These are phyloP conservation scores for Myrmophylax atrothorax DNA, from an alignment of 2,113 vertebrate species.

Conservation along the genomic window DNA sequence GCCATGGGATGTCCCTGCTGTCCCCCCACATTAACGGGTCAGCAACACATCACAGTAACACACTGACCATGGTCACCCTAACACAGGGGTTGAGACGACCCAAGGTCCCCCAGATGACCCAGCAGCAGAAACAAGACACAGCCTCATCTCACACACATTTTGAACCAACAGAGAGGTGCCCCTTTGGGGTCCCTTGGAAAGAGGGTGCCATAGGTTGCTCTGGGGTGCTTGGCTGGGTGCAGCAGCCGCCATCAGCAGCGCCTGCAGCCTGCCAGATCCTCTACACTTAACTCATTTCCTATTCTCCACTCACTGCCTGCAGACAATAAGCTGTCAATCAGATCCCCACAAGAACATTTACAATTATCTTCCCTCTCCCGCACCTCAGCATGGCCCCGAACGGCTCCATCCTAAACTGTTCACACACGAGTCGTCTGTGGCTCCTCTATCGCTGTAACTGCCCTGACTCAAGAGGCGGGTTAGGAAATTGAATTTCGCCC, in stretches of 20 bases:
- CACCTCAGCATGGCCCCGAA: background rate
- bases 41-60: rapidly evolving
- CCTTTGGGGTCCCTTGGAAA: background rate
- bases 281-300: conserved; percentile 14
- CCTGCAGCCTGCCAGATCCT: conserved; percentile 32
- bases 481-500: conserved; percentile 43
- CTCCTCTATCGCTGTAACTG: background rate
- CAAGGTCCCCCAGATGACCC: too few relatives aligned
- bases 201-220: rapidly evolving
- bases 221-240: background rate
- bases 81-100: rapidly evolving
- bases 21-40: rapidly evolving
- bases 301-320: conserved; percentile 30
- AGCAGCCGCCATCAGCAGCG: background rate
- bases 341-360: conserved; percentile 32
- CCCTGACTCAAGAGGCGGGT: background rate
- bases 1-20: background rate
- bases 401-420: background rate
- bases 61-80: background rate
- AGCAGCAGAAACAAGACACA: background rate
- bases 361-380: conserved; percentile 7
- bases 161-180: rapidly evolving
- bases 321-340: conserved; percentile 61
- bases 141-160: background rate
- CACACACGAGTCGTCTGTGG: background rate